Base-by-base conservation (phyloP, 2,113 vertebrate species). In the Eclectus roratus region DNA sequence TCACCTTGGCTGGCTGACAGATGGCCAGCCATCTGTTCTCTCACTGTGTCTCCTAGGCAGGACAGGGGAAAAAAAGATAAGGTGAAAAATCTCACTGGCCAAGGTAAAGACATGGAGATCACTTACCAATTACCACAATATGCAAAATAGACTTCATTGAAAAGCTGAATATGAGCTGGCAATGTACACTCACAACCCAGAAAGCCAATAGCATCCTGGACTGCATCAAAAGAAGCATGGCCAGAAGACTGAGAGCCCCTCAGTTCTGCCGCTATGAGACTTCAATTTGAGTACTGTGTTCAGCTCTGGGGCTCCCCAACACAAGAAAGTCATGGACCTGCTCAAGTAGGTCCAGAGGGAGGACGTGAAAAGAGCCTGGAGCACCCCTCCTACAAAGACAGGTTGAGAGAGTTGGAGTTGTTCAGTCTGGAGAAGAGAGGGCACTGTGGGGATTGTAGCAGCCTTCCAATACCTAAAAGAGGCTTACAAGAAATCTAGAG, bases 271-370 rank as follows among this genome's bases (percentile, higher is more conserved):
- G 24, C 53, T 3, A 0, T 49, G 17, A 16, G 6, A 56, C 4
- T 3, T 17, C 3, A 41, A 8, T 25, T 70, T 11, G 12, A 74
- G 12, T 39, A 24, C 14, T 65, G 28, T 3, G 4, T 52, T 5
- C 46, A 55, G n/a, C 11, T 41, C 14, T 41, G 17, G 24, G 6
- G 4, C 0, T 5, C 1, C 3, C 5, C 31, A 37, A 11, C 9
- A 17, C 4, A 61, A 80, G 35, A 70, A 55, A 10, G 8, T 10
- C 24, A 11, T 25, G 9, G 11, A 28, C 13, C 17, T 65, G 5
- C 10, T 61, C 7, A 3, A 60, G 7, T 4, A 35, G 12, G 6
- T 49, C 13, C 31, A 60, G 31, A 76, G 35, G 3, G 83, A 5
- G 4, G 6, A 25, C 20, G 60, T 4, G 8, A 65, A 61, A 19